These are phyloP conservation scores for Thrips palmi DNA, from an alignment of 1,140 invertebrate genomes.

Conservation along the genomic window DNA sequence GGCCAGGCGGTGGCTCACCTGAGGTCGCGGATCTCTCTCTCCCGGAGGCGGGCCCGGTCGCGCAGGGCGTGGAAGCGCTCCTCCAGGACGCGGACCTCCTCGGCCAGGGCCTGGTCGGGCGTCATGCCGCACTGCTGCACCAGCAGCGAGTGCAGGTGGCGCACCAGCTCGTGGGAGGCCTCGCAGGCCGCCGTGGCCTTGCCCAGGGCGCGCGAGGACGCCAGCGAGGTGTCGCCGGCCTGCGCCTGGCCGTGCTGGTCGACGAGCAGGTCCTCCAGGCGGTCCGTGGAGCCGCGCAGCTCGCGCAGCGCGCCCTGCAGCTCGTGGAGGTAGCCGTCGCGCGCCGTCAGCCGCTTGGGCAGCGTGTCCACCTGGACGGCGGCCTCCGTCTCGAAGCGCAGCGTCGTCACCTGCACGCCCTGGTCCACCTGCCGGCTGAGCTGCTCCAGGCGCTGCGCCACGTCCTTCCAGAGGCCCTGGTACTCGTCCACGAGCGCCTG, in stretches of 20 bases:
- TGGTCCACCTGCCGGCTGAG: conserved; percentile 33
- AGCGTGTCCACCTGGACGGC: conserved; percentile 62
- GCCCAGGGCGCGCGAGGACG: not conserved
- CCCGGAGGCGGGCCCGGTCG: conserved; percentile 46
- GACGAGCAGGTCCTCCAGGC: conserved; percentile 22
- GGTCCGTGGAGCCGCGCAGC: conserved; percentile 36
- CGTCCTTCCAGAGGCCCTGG: conserved; percentile 40
- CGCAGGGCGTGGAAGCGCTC: conserved; percentile 48
- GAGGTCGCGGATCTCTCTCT: conserved; percentile 29
- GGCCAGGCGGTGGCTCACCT: conserved; percentile 1
- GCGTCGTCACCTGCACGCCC: conserved; percentile 47
- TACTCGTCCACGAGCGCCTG: conserved; percentile 48
- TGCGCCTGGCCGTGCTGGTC: conserved; percentile 8
- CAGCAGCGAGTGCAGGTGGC: conserved; percentile 53
- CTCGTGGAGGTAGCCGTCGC: conserved; percentile 59
- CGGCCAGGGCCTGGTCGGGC: conserved; percentile 39
- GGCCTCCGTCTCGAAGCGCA: conserved; percentile 52
- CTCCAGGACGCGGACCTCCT: conserved; percentile 42
- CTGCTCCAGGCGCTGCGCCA: conserved; percentile 30
- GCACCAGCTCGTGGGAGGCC: conserved; percentile 53
- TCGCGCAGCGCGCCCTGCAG: conserved; percentile 44
- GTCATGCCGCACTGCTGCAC: conserved; percentile 50
- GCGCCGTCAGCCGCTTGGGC: conserved; percentile 46
- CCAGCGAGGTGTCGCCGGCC: conserved; percentile 7
- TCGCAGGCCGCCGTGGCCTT: conserved; percentile 49